phyloP scores from a whole-genome alignment of 2,888 invertebrate genomes.

The Odontothrips loti region DNA sequence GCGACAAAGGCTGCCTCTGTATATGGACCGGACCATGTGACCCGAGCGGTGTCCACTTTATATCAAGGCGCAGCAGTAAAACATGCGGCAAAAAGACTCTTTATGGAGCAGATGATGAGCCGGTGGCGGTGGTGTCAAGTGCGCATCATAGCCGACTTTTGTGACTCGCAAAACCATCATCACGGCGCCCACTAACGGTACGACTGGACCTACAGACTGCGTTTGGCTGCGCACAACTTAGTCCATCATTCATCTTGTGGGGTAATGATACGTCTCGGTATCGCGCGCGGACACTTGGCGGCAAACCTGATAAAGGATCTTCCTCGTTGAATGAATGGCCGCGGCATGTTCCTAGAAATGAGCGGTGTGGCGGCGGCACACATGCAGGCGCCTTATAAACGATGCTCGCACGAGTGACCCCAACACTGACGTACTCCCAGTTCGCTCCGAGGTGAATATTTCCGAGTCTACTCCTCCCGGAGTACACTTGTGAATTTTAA shows the following conservation, averaged over 20 bases:
- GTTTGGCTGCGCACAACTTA: not conserved
- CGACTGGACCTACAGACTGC: not conserved
- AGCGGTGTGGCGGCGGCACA: not conserved
- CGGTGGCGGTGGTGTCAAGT: not conserved
- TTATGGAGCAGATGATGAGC: not conserved
- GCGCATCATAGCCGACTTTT: not conserved
- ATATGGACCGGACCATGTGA: too few species aligned
- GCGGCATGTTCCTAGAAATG: not conserved
- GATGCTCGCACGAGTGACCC: not conserved
- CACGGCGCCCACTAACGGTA: not conserved
- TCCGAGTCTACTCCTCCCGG: too few species aligned
- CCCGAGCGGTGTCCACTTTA: not conserved
- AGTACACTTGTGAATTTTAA: too few species aligned
- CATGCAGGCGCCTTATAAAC: not conserved
- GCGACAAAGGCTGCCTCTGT: not conserved
- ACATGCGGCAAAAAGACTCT: not conserved
- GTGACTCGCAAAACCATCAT: not conserved
- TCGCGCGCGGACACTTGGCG: not conserved
- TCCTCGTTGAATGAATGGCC: not conserved
- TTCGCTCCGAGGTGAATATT: too few species aligned
- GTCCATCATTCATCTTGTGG: slow-evolving; percentile 11
- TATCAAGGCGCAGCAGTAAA: not conserved
- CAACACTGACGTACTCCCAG: too few species aligned
- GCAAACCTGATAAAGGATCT: not conserved
- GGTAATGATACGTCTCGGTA: not conserved